Percentiles rank a stretch among this genome's conserved stretches.
phyloP scores from a whole-genome alignment of 2,113 vertebrate genomes.

The chimpanzee (Pan troglodytes) region NHGRI_mPanTro3-v2.1_pri NC_072411.2:109655501-109656000 shows the following conservation, averaged over 20 bases:
- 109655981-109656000: background rate
- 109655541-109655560: background rate
- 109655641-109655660: background rate
- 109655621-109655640: background rate
- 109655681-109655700: background rate
- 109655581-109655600: background rate
- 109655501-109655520: background rate
- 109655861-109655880: background rate
- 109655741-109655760: too few relatives aligned
- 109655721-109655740: background rate
- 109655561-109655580: background rate
- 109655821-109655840: background rate
- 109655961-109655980: background rate
- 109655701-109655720: background rate
- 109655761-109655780: background rate
- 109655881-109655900: background rate
- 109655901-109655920: background rate
- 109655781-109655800: background rate
- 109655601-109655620: background rate
- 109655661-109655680: background rate
- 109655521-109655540: background rate
- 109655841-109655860: background rate
- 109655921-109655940: background rate
- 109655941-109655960: background rate
- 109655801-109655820: background rate